These are phyloP conservation scores for Megathymus violae DNA, from an alignment of 1,140 invertebrate genomes.

Conservation along the genomic window DNA sequence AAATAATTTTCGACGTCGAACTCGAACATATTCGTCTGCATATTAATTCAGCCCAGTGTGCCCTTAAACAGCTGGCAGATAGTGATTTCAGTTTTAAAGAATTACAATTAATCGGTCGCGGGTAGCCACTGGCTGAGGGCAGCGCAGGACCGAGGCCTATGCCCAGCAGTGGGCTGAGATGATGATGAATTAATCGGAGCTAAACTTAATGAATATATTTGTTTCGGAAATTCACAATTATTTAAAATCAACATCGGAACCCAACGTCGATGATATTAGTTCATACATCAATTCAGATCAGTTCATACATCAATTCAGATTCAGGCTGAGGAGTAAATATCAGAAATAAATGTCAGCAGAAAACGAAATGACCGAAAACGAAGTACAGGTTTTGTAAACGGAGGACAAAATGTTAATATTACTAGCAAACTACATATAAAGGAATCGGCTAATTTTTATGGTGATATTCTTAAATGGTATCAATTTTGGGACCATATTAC, in stretches of 20 bases:
- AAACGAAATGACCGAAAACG: background rate
- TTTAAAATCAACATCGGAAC: background rate
- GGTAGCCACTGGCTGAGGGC: no score
- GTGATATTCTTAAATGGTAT: conserved; percentile 32
- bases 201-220: conserved; percentile 1
- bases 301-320: conserved; percentile 4
- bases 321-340: background rate
- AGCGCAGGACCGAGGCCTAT: no score
- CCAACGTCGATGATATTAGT: background rate
- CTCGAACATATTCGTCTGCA: no score
- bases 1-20: no score
- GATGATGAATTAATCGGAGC: background rate
- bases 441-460: conserved; percentile 14
- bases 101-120: no score
- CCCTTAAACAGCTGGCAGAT: background rate
- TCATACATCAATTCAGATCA: no score
- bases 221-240: conserved; percentile 9
- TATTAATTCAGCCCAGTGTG: conserved; percentile 7
- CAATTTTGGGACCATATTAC: conserved; percentile 36
- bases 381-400: background rate
- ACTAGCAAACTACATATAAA: background rate
- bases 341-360: background rate
- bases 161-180: no score
- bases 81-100: background rate
- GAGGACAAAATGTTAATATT: background rate